Conservation (phyloP, 2,888 invertebrate genomes). For the Limenitis camilla region DNA sequence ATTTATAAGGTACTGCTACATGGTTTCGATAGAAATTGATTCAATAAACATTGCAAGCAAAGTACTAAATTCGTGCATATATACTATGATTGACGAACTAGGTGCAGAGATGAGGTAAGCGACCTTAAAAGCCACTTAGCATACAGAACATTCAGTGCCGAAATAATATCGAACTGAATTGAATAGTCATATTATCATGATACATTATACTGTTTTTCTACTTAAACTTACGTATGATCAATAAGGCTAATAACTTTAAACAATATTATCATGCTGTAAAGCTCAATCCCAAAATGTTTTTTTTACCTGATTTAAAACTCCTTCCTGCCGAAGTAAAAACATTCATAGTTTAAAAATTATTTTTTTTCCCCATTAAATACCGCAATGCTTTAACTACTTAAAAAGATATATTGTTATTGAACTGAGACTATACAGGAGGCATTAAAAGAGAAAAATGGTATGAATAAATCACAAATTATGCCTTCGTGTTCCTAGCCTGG, state of each 20-base stretch:
- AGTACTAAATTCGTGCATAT: constrained; percentile 50
- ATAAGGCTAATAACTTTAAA: neutral
- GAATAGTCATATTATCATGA: no score
- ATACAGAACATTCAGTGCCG: constrained; percentile 47
- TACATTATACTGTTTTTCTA: neutral
- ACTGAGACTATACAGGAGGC: neutral
- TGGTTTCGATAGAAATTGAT: constrained; percentile 34
- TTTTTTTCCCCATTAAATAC: no score
- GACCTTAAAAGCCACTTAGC: constrained; percentile 72
- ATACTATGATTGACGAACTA: constrained; percentile 44
- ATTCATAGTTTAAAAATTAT: no score
- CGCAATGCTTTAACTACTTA: no score
- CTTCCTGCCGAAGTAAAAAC: no score
- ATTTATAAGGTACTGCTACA: constrained; percentile 4
- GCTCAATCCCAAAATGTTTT: neutral
- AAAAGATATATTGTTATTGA: no score
- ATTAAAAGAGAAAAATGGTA: constrained; percentile 35
- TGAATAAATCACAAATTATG: constrained; percentile 62
- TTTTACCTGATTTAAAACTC: neutral
- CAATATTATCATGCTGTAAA: neutral
- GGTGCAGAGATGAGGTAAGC: constrained; percentile 65
- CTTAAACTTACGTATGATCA: neutral
- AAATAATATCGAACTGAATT: constrained; percentile 16
- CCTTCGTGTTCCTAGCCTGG: constrained; percentile 60
- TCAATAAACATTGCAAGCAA: constrained; percentile 44